These are phyloP conservation scores for Polydrusus pterygomalis DNA, from an alignment of 2,888 invertebrate species.

Conservation along the genomic window DNA sequence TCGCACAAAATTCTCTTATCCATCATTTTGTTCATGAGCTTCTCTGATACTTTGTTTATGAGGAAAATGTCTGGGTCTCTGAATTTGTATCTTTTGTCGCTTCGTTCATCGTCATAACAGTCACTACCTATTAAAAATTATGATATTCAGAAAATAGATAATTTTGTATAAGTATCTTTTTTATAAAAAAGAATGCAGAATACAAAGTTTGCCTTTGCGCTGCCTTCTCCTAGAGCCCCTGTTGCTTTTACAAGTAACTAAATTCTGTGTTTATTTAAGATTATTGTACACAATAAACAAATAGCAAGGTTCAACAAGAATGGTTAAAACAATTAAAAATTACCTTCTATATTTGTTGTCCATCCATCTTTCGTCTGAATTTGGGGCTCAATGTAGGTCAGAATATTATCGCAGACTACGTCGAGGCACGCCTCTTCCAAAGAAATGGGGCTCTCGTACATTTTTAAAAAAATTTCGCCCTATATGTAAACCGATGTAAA, in stretches of 20 bases:
- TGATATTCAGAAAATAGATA: not conserved
- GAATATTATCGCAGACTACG: slow-evolving; percentile 78
- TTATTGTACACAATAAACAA: not conserved
- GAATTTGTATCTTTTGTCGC: slow-evolving; percentile 68
- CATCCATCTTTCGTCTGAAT: slow-evolving; percentile 63
- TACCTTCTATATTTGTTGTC: slow-evolving; percentile 56
- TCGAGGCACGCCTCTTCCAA: slow-evolving; percentile 79
- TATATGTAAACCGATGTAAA: no score
- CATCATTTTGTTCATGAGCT: slow-evolving; percentile 74
- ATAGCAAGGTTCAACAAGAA: not conserved
- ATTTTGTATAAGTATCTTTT: no score
- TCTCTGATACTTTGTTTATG: slow-evolving; percentile 76
- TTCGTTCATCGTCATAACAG: slow-evolving; percentile 56
- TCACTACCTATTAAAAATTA: slow-evolving; percentile 51
- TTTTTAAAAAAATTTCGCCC: slow-evolving; percentile 62
- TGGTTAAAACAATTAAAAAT: not conserved
- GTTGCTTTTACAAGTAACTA: no score
- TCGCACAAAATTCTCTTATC: slow-evolving; percentile 77
- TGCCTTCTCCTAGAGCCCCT: slow-evolving; percentile 1
- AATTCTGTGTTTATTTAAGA: no score
- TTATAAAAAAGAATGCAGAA: no score
- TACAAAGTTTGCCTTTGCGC: no score
- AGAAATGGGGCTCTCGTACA: slow-evolving; percentile 79
- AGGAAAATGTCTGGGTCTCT: slow-evolving; percentile 76
- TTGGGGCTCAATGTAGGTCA: slow-evolving; percentile 68